phyloP scores from a whole-genome alignment of 1,140 invertebrate genomes.

The Melanaphis sacchari region DNA sequence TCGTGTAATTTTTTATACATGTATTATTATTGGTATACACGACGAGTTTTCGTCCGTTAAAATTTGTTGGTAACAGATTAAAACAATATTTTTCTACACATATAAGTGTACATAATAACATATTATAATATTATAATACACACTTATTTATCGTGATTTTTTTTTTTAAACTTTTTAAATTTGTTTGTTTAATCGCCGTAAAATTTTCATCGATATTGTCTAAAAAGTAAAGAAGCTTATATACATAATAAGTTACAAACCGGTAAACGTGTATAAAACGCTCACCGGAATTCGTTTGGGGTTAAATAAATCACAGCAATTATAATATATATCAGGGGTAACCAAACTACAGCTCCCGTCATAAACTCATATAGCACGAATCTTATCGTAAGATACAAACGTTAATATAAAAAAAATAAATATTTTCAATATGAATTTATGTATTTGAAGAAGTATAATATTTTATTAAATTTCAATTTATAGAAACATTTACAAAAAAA shows the following conservation, averaged over 20 bases:
- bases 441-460: too few relatives aligned
- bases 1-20: not conserved
- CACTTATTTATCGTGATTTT: not conserved
- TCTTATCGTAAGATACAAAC: too few relatives aligned
- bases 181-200: not conserved
- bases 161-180: not conserved
- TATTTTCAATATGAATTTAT: too few relatives aligned
- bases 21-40: not conserved
- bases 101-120: not conserved
- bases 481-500: too few relatives aligned
- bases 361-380: too few relatives aligned
- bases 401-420: too few relatives aligned
- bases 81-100: not conserved
- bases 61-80: not conserved
- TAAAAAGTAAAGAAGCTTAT: not conserved
- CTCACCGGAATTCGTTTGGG: not conserved
- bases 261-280: constrained; percentile 9
- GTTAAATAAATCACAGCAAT: constrained; percentile 32
- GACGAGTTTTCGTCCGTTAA: not conserved
- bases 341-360: too few relatives aligned
- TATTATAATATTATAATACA: not conserved
- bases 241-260: not conserved
- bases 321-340: too few relatives aligned
- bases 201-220: constrained; percentile 21
- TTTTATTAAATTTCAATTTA: too few relatives aligned